Conservation (phyloP, 2,113 vertebrate genomes). For the Gallinago undulata region DNA sequence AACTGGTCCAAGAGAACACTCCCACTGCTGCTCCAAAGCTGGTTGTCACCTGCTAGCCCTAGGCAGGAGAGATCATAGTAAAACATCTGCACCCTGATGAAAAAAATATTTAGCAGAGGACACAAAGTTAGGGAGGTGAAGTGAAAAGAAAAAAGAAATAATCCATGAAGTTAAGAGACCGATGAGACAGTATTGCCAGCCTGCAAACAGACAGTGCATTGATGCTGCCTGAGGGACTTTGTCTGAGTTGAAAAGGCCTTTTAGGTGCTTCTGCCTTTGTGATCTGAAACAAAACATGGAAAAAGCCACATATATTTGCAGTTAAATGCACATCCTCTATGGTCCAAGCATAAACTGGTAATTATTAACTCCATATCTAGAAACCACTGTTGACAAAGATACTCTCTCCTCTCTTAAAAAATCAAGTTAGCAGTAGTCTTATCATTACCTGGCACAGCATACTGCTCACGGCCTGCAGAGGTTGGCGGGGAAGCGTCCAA, state of each 20-base stretch:
- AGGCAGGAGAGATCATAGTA: not conserved
- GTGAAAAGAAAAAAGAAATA: not conserved
- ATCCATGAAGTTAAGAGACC: not conserved
- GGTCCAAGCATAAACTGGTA: not conserved
- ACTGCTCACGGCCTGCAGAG: not conserved
- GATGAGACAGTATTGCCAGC: not conserved
- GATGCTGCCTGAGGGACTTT: not conserved
- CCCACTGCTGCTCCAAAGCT: not conserved
- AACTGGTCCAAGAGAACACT: not conserved
- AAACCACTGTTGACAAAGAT: not conserved
- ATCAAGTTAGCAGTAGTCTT: not conserved
- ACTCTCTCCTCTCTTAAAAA: not conserved
- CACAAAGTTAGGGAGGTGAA: not conserved
- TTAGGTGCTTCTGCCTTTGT: not conserved
- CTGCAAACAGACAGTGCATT: not conserved
- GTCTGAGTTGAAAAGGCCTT: not conserved
- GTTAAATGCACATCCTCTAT: not conserved
- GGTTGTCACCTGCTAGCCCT: not conserved
- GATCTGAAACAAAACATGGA: not conserved
- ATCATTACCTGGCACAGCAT: slow-evolving; percentile 63
- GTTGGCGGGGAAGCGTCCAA: not conserved
- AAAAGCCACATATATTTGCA: not conserved
- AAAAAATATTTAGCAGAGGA: not conserved
- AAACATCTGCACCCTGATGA: not conserved
- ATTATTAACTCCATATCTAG: not conserved